Percentiles rank a stretch among this genome's conserved stretches.
phyloP scores from a whole-genome alignment of 2,113 vertebrate genomes.

The Neodon shergylaensis region DNA sequence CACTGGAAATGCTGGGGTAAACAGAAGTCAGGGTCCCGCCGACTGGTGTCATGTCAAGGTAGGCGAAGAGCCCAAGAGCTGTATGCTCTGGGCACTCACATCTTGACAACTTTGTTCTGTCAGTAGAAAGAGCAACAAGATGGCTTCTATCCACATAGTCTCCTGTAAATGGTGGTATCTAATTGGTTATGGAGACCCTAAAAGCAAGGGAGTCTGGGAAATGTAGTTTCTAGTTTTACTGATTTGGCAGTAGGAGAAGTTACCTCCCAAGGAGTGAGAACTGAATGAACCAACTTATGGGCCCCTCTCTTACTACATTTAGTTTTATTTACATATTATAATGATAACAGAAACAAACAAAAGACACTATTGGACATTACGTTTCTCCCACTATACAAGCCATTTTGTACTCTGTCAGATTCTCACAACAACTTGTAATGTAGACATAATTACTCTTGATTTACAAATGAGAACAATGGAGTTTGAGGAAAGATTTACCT shows the following conservation, averaged over 20 bases:
- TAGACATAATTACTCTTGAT: neutral
- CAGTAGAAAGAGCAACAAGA: neutral
- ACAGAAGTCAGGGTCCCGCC: neutral
- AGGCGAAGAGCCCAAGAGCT: neutral
- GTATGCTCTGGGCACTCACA: neutral
- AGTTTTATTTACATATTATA: neutral
- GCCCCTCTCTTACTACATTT: neutral
- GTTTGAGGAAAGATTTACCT: neutral
- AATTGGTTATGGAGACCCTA: neutral
- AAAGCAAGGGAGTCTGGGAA: neutral
- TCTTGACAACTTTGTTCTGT: neutral
- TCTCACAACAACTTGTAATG: neutral
- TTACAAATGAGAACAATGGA: neutral
- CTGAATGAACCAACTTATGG: neutral
- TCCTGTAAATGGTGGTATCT: neutral
- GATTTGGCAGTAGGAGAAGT: neutral
- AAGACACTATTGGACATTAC: neutral
- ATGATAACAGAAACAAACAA: neutral
- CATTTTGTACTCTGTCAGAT: neutral
- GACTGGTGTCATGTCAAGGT: no score
- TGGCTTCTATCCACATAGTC: neutral
- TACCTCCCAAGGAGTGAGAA: neutral
- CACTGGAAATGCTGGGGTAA: neutral
- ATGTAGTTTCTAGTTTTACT: neutral
- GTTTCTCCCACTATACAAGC: neutral